Evolutionary conservation across 1,140 invertebrate species (phyloP), one percentile per base, ranked within the genome.

Genomic region (Drosophila jambulina): DNA sequence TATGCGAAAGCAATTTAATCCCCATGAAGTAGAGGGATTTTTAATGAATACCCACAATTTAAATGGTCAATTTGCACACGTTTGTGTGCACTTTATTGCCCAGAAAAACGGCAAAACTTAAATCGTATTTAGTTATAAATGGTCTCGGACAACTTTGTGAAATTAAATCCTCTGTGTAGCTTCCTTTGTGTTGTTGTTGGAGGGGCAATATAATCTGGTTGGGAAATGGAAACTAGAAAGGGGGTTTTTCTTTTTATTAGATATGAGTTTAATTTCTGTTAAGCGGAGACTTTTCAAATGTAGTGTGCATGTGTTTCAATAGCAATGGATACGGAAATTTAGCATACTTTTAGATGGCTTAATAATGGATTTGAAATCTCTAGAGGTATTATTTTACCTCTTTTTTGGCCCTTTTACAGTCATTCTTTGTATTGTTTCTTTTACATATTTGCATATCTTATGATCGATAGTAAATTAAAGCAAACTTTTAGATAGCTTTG

Each of bases 61-160:
- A 43, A 61, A 34, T 64, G 57, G 57, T 64, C 57, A 64, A 64
- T 64, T 64, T 61, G 62, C 57, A 21, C 19, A 59, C 25, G 36
- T 64, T 64, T 61, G 62, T 64, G 36, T 25, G 38, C 23, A 61
- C 15, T 64, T 61, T 61, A 65, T 65, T 45, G 4, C 57, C 58
- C 63, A 36, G 27, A 62, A 43, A 45, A 62, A 23, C 13, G 34
- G 40, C 36, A 27, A 65, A 63, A 64, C 48, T 65, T 53, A 27
- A 53, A 53, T 67, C 51, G 29, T 53, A 53, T 65, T 65, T 69
- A 42, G 36, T 65, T 65, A 15, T 43, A 40, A 25, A 51, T 49
- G 61, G 13, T 43, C 46, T 25, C 60, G 27, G 15, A 65, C 57
- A 43, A 69, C 61, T 45, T 21, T 67, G 17, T 8, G 17, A 25